Evolutionary conservation across 2,113 vertebrate genomes (phyloP).

Genomic region (Gnathonemus longibarbis): DNA sequence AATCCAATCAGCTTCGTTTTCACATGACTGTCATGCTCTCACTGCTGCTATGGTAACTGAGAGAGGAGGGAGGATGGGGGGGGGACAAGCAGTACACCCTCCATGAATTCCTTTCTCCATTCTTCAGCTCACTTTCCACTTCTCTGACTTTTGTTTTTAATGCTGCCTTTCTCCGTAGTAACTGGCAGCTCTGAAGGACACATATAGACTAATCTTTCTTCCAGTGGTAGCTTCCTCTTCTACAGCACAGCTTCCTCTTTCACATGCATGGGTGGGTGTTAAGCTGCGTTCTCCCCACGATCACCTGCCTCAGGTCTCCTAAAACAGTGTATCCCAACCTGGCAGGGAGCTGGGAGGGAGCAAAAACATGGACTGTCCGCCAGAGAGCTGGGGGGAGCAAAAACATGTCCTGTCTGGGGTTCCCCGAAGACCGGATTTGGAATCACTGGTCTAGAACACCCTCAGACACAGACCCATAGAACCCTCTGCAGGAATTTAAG

Average conservation of each 20-base stretch:
- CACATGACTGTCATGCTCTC: slow-evolving; percentile 71
- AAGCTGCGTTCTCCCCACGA: background rate
- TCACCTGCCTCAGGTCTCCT: background rate
- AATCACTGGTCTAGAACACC: background rate
- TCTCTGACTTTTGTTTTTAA: background rate
- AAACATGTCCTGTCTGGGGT: background rate
- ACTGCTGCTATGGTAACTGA: slow-evolving; percentile 57
- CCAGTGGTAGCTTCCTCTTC: background rate
- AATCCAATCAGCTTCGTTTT: slow-evolving; percentile 70
- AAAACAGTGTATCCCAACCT: background rate
- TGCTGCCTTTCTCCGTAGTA: background rate
- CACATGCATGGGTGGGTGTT: background rate
- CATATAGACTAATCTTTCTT: background rate
- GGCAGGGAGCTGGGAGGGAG: background rate
- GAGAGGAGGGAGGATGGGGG: slow-evolving; percentile 34
- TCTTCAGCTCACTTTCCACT: slow-evolving; percentile 24
- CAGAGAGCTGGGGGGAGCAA: background rate
- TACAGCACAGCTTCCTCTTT: background rate
- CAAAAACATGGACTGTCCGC: background rate
- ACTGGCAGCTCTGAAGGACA: background rate
- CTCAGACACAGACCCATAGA: background rate
- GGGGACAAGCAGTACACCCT: slow-evolving; percentile 28
- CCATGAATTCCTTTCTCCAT: background rate
- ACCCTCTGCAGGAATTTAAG: background rate
- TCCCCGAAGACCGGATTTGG: background rate